Conservation (phyloP, 1,140 invertebrate species). For the Apocrypta bakeri region DNA sequence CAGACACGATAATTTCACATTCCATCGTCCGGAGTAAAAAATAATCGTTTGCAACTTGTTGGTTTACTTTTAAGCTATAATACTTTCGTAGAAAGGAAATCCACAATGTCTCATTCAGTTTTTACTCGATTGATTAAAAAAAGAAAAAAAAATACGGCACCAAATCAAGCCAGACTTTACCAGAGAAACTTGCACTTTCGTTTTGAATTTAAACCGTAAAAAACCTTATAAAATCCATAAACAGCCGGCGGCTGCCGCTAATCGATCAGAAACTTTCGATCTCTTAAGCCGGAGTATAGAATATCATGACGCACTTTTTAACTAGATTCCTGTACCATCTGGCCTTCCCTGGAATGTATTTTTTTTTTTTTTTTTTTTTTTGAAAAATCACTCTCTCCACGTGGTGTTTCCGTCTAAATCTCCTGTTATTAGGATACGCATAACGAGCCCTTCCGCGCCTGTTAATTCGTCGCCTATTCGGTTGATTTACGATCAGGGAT, state of each 20-base stretch:
- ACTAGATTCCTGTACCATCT: conserved; percentile 28
- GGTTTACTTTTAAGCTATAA: no score
- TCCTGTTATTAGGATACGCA: background rate
- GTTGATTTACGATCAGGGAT: conserved; percentile 15
- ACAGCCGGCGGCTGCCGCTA: background rate
- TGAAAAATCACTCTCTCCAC: conserved; percentile 12
- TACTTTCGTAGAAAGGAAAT: no score
- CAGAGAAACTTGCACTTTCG: background rate
- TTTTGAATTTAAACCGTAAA: background rate
- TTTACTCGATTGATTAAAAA: no score
- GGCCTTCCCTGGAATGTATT: background rate
- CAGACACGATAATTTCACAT: no score
- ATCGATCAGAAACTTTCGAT: background rate
- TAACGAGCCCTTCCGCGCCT: conserved; percentile 27
- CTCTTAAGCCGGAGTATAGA: background rate
- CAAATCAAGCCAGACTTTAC: background rate
- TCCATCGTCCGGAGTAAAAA: no score
- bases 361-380: no score
- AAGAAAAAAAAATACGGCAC: no score
- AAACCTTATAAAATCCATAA: background rate
- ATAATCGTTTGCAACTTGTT: no score
- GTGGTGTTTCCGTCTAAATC: background rate
- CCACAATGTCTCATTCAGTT: no score
- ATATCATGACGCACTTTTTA: background rate
- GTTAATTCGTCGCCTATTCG: conserved; percentile 11